phyloP scores from a whole-genome alignment of 64 coral and sea anemone genomes.

The Hydrozoanthus tunicans region DNA sequence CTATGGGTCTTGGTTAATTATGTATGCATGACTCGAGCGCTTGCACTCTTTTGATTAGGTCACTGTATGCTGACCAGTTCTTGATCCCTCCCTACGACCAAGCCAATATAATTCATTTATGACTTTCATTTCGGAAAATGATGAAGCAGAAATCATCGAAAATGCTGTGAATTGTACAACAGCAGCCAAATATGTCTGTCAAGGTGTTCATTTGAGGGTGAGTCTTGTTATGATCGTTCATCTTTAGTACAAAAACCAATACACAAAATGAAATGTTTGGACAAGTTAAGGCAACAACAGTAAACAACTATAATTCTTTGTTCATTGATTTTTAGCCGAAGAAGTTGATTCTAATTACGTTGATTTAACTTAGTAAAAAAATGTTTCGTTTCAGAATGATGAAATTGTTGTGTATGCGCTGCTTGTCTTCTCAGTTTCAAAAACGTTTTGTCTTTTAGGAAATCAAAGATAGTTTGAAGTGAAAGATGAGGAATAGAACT shows the following conservation, averaged over 20 bases:
- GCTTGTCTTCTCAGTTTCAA: background rate
- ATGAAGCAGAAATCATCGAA: background rate
- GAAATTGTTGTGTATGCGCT: background rate
- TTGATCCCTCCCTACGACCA: background rate
- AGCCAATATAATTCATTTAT: slow-evolving; percentile 1
- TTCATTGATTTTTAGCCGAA: too few species aligned
- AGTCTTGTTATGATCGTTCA: background rate
- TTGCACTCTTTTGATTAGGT: too few species aligned
- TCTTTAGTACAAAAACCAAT: background rate
- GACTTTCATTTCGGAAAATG: background rate
- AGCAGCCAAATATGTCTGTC: background rate
- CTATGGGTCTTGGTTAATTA: too few species aligned
- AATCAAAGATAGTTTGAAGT: background rate
- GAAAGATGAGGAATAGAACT: background rate
- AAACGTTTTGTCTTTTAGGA: background rate
- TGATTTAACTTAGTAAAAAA: background rate
- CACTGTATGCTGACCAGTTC: too few species aligned
- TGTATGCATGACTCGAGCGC: too few species aligned
- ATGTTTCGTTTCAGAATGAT: background rate
- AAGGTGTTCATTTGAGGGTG: background rate
- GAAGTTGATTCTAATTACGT: too few species aligned
- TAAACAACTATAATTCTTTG: too few species aligned
- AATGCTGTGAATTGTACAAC: background rate
- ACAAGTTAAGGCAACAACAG: background rate
- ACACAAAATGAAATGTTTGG: background rate